Evolutionary conservation across 2,113 vertebrate genomes (phyloP).

Genomic region (Caloenas nicobarica): DNA sequence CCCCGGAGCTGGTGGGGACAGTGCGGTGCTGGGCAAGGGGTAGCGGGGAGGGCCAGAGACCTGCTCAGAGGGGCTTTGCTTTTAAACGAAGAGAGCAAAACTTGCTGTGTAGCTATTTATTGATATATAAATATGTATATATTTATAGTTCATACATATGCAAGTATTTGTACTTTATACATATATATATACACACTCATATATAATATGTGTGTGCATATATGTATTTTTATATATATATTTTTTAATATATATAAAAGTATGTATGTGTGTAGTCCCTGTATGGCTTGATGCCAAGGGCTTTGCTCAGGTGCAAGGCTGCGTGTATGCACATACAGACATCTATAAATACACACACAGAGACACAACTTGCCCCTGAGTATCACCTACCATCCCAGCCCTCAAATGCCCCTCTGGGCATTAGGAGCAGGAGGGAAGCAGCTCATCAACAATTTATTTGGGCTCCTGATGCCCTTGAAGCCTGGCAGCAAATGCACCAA

Average conservation of each 20-base stretch:
- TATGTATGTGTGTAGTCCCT: neutral
- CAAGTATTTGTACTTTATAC: neutral
- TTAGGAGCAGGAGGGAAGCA: neutral
- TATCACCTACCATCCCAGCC: neutral
- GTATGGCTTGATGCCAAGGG: neutral
- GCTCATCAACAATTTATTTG: neutral
- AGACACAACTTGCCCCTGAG: neutral
- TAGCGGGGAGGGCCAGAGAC: neutral
- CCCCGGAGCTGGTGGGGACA: accelerated
- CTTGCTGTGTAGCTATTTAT: neutral
- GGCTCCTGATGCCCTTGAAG: neutral
- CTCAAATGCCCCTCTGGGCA: accelerated
- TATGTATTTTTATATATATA: neutral
- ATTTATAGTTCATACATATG: neutral
- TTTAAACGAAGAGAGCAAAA: neutral
- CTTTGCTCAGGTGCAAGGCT: neutral
- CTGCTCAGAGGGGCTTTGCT: neutral
- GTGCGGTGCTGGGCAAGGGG: accelerated
- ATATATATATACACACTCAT: neutral
- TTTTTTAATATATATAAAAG: neutral
- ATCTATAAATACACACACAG: neutral
- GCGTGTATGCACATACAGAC: neutral
- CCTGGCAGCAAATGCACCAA: accelerated
- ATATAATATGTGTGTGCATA: neutral
- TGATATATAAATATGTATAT: neutral